These are phyloP conservation scores for Tinamus guttatus DNA, from an alignment of 2,113 vertebrate genomes.

Conservation along the genomic window DNA sequence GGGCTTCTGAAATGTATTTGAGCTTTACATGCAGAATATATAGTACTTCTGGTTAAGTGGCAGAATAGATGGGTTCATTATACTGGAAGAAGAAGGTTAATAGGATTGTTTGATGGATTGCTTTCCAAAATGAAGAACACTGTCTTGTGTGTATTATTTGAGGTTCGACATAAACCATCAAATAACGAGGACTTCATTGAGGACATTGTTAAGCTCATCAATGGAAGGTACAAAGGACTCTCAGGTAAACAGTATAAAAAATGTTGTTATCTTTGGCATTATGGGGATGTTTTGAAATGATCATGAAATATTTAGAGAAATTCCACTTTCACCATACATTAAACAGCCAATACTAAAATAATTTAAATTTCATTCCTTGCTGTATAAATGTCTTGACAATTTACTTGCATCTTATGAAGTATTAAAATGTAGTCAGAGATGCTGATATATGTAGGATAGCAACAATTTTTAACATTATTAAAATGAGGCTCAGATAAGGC, in stretches of 20 bases:
- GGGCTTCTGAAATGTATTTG: not conserved
- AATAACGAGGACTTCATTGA: conserved; percentile 81
- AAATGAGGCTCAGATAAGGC: not conserved
- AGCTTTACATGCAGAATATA: not conserved
- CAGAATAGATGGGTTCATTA: not conserved
- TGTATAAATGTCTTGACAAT: not conserved
- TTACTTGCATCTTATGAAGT: not conserved
- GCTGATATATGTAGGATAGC: not conserved
- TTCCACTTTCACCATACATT: not conserved
- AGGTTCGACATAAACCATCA: conserved; percentile 91
- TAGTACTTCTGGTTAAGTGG: not conserved
- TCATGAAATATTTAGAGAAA: not conserved
- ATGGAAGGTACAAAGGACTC: conserved; percentile 87
- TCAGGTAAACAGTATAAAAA: conserved; percentile 83
- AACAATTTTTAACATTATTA: not conserved
- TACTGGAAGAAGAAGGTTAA: not conserved
- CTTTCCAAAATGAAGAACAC: not conserved
- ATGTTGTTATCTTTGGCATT: not conserved
- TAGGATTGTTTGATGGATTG: not conserved
- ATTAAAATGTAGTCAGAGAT: not conserved
- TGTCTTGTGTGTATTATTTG: not conserved
- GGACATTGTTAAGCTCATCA: conserved; percentile 88
- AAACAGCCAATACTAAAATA: not conserved
- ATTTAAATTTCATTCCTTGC: not conserved
- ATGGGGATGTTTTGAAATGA: not conserved